Evolutionary conservation across 1,140 invertebrate genomes (phyloP).

Genomic region (Bombus fervidus): DNA sequence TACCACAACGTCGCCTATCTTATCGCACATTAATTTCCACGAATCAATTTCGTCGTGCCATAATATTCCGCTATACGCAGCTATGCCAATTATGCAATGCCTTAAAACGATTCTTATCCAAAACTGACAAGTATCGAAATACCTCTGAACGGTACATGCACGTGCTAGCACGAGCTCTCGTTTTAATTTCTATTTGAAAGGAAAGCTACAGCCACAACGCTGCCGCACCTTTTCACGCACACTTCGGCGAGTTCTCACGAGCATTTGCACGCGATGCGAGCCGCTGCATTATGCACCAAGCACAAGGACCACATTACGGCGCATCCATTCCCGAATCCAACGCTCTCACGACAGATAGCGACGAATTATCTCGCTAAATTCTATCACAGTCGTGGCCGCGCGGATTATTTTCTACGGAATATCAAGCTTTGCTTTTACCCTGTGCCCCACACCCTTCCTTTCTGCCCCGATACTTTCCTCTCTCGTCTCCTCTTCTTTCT

Average conservation of each 20-base stretch:
- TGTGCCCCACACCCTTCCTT: no score
- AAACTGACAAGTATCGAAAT: no score
- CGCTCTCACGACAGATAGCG: conserved; percentile 25
- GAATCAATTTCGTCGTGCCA: no score
- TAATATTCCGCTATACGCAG: no score
- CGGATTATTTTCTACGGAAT: conserved; percentile 55
- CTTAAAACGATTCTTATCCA: no score
- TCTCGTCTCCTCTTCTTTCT: neutral
- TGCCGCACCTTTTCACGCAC: neutral
- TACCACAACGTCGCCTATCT: no score
- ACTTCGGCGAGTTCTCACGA: conserved; percentile 49
- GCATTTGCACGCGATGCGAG: conserved; percentile 32
- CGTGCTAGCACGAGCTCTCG: neutral
- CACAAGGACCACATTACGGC: conserved; percentile 49
- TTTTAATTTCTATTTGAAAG: conserved; percentile 51
- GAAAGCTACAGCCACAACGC: neutral
- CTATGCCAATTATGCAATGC: no score
- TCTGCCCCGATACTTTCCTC: neutral
- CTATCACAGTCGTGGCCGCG: conserved; percentile 40
- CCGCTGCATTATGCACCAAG: conserved; percentile 58
- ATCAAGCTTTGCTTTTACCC: conserved; percentile 40
- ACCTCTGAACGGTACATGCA: no score
- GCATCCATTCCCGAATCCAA: conserved; percentile 51
- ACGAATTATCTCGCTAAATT: conserved; percentile 61
- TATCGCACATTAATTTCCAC: no score